Evolutionary conservation across 2,888 invertebrate genomes (phyloP).

Genomic region (Lepetodrilus schrolli): DNA sequence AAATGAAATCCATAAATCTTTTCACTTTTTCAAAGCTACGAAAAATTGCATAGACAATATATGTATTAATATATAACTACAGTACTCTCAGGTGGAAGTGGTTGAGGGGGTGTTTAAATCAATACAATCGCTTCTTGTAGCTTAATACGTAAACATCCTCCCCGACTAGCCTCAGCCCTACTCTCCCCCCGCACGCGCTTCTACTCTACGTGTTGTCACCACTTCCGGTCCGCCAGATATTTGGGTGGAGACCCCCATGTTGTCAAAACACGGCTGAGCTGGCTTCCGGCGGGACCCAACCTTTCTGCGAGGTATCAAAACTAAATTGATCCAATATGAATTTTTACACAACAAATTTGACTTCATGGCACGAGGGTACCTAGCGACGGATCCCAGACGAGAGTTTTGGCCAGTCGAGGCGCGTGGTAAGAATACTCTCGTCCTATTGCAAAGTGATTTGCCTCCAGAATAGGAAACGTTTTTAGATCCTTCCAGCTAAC

Average conservation of each 20-base stretch:
- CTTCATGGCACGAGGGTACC: neutral
- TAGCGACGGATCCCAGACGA: neutral
- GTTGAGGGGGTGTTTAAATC: neutral
- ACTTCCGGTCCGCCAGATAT: neutral
- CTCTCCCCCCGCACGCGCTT: neutral
- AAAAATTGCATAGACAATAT: no score
- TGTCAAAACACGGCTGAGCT: constrained; percentile 15
- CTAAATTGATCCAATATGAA: constrained; percentile 21
- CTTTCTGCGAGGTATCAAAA: constrained; percentile 20
- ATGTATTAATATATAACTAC: no score
- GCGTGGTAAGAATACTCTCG: neutral
- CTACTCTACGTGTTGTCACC: neutral
- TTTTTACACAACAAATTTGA: constrained; percentile 15
- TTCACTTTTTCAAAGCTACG: no score
- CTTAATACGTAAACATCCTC: no score
- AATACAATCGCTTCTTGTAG: neutral
- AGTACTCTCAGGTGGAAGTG: no score
- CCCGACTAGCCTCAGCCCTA: neutral
- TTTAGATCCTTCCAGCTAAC: neutral
- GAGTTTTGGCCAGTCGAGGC: neutral
- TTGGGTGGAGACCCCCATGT: constrained; percentile 5
- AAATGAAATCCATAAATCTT: no score
- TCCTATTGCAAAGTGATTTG: neutral
- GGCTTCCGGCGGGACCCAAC: constrained; percentile 10
- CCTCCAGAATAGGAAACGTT: neutral